These are phyloP conservation scores for Pachypeltis micranthus DNA, from an alignment of 1,140 invertebrate genomes.

Conservation along the genomic window DNA sequence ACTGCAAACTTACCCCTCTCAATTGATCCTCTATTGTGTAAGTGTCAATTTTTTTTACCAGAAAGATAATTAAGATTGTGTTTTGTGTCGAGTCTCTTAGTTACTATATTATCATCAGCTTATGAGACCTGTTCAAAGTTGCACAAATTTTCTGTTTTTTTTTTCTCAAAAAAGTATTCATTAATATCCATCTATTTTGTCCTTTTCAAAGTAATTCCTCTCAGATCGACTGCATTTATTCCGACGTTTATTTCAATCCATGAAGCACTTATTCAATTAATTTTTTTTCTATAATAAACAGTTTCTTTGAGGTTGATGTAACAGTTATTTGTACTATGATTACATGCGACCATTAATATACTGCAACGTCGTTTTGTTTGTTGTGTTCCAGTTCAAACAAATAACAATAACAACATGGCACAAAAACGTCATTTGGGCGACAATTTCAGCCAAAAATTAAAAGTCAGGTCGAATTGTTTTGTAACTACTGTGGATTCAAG, in stretches of 20 bases:
- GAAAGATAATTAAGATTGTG: not conserved
- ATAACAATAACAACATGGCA: slow-evolving; percentile 47
- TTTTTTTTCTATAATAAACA: not conserved
- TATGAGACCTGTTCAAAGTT: too few species aligned
- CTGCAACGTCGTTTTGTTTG: not conserved
- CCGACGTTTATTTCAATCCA: not conserved
- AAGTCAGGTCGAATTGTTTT: slow-evolving; percentile 87
- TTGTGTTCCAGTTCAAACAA: slow-evolving; percentile 47
- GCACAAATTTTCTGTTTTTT: not conserved
- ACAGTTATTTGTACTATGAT: too few species aligned
- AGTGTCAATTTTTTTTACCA: slow-evolving; percentile 35
- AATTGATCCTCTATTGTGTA: slow-evolving; percentile 90
- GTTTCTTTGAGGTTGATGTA: not conserved
- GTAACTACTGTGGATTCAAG: slow-evolving; percentile 93
- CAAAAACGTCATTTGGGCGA: slow-evolving; percentile 82
- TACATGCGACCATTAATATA: too few species aligned
- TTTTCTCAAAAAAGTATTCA: not conserved
- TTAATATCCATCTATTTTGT: not conserved
- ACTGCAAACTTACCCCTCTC: slow-evolving; percentile 79
- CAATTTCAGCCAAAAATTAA: slow-evolving; percentile 90
- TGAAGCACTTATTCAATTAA: not conserved
- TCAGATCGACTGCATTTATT: not conserved
- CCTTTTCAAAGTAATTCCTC: not conserved
- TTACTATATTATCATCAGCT: not conserved
- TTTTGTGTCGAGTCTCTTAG: not conserved